phyloP scores from a whole-genome alignment of 2,113 vertebrate species.

The Aramus guarauna region DNA sequence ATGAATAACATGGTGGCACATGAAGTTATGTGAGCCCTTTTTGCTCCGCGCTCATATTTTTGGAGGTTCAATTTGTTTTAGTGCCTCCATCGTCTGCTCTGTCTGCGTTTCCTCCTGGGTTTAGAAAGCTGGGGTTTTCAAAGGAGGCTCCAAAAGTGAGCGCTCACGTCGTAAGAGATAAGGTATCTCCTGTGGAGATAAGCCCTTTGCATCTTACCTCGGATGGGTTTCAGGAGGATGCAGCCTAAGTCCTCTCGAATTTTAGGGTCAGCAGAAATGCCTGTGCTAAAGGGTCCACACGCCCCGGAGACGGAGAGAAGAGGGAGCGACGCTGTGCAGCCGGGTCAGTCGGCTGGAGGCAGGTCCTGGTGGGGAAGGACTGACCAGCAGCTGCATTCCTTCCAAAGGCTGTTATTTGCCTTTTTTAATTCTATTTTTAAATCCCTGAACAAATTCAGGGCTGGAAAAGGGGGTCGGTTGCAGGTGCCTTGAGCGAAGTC shows the following conservation, averaged over 20 bases:
- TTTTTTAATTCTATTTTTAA: not conserved
- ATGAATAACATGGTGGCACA: not conserved
- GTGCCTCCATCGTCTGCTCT: not conserved
- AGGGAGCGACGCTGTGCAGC: not conserved
- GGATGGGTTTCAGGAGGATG: not conserved
- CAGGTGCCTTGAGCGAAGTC: not conserved
- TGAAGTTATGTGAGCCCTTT: not conserved
- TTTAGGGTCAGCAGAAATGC: not conserved
- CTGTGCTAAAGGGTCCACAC: fast-evolving
- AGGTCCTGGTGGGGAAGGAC: not conserved
- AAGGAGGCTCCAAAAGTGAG: not conserved
- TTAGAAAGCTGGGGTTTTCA: not conserved
- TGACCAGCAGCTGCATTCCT: fast-evolving
- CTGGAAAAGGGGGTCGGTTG: slow-evolving; percentile 10
- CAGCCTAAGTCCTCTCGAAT: not conserved
- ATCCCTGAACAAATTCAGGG: not conserved
- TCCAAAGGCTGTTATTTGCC: not conserved
- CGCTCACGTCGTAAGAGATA: not conserved
- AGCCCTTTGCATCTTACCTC: not conserved
- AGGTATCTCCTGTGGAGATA: not conserved
- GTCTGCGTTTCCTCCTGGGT: not conserved
- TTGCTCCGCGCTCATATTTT: not conserved
- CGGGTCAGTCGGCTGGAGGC: fast-evolving
- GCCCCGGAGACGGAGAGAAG: not conserved
- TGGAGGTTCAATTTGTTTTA: not conserved